Evolutionary conservation across 2,113 vertebrate species (phyloP).

Genomic region (Cinclus mexicanus): DNA sequence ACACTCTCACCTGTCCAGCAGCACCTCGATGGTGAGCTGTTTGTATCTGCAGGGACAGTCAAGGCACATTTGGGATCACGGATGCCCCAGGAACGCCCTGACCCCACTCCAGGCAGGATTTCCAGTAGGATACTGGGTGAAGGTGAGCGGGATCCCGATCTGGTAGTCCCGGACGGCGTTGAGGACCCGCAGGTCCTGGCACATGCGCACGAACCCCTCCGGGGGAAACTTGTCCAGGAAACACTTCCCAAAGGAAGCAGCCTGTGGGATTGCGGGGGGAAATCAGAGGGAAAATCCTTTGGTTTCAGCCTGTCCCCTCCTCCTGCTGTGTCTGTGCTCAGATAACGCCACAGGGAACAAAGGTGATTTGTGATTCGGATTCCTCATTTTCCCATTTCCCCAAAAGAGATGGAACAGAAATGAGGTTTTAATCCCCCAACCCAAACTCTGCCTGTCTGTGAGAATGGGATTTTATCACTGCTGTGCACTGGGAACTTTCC

Average conservation of each 20-base stretch:
- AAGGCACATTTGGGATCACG: slow-evolving; percentile 31
- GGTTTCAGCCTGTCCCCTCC: neutral
- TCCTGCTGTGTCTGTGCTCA: too few species aligned
- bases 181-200: slow-evolving; percentile 84
- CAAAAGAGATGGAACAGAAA: too few species aligned
- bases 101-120: neutral
- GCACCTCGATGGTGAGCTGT: slow-evolving; percentile 89
- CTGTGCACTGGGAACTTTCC: too few species aligned
- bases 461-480: too few species aligned
- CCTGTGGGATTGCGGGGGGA: slow-evolving; percentile 43
- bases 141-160: slow-evolving; percentile 86
- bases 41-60: slow-evolving; percentile 81
- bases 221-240: slow-evolving; percentile 84
- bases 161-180: slow-evolving; percentile 85
- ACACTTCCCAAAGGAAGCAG: slow-evolving; percentile 88
- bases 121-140: slow-evolving; percentile 79
- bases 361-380: too few species aligned
- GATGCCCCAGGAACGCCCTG: accelerated
- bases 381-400: too few species aligned
- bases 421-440: too few species aligned
- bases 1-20: slow-evolving; percentile 82
- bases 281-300: neutral
- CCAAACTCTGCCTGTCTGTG: too few species aligned
- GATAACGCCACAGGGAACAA: too few species aligned
- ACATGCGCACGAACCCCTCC: slow-evolving; percentile 81